A percentile compares a stretch with the other conserved stretches of the same genome.
Evolutionary conservation across 2,888 invertebrate species (phyloP).

Genomic region (Crocallis elinguaria): DNA sequence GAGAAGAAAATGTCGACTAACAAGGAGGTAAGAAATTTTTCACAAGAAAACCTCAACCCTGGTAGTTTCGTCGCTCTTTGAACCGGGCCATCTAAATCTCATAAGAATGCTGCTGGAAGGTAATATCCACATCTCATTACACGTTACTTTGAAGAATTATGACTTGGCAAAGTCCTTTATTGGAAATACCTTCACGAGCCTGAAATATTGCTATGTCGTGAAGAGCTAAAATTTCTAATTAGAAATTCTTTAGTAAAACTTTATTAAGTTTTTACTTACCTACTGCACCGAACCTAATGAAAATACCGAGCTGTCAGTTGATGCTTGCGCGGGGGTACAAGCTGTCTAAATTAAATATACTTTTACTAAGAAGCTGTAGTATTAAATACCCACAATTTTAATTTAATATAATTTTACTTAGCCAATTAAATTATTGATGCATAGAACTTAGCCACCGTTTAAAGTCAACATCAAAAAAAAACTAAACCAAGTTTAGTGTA

Average conservation of each 20-base stretch:
- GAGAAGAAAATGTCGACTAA: neutral
- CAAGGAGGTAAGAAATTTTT: slow-evolving; percentile 21
- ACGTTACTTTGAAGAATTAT: slow-evolving; percentile 84
- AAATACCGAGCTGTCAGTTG: slow-evolving; percentile 75
- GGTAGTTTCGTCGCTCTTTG: slow-evolving; percentile 46
- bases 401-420: too few relatives aligned
- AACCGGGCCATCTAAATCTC: slow-evolving; percentile 66
- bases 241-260: slow-evolving; percentile 82
- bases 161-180: slow-evolving; percentile 85
- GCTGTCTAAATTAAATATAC: slow-evolving; percentile 50
- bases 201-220: slow-evolving; percentile 85
- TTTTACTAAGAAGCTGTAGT: slow-evolving; percentile 37
- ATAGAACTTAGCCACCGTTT: neutral
- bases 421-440: slow-evolving; percentile 22
- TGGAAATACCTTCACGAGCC: slow-evolving; percentile 84
- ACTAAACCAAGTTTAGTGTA: slow-evolving; percentile 25
- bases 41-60: slow-evolving; percentile 30
- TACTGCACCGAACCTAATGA: slow-evolving; percentile 78
- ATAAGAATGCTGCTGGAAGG: slow-evolving; percentile 68
- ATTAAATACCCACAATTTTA: slow-evolving; percentile 30
- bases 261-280: slow-evolving; percentile 81
- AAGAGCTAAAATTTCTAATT: slow-evolving; percentile 84
- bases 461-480: slow-evolving; percentile 22
- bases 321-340: slow-evolving; percentile 37
- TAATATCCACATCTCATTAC: slow-evolving; percentile 84